phyloP scores from a whole-genome alignment of 2,113 vertebrate genomes.

The Rhea americana region DNA sequence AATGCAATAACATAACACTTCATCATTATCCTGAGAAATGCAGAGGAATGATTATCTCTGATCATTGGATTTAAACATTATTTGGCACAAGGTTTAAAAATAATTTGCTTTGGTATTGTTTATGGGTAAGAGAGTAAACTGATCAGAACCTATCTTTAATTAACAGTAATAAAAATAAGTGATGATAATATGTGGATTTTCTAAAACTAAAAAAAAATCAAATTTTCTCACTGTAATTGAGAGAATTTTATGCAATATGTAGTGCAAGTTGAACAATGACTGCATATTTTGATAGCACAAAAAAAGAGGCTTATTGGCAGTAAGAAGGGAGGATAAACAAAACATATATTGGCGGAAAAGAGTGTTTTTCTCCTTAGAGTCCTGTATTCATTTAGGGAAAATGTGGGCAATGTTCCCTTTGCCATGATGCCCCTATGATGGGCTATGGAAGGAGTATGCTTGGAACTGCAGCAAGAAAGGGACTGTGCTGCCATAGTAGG shows the following conservation, averaged over 20 bases:
- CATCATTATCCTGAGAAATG: neutral
- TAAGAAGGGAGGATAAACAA: neutral
- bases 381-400: neutral
- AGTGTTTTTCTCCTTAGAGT: neutral
- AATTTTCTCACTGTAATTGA: neutral
- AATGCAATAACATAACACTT: neutral
- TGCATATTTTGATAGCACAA: neutral
- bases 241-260: neutral
- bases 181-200: neutral
- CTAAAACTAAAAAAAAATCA: neutral
- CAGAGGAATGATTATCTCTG: neutral
- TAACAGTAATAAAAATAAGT: neutral
- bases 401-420: neutral
- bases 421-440: neutral
- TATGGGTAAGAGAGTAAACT: neutral
- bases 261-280: neutral
- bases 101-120: neutral
- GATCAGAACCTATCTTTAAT: neutral
- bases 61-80: neutral
- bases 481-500: neutral
- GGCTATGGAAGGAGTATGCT: neutral
- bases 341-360: rapidly evolving
- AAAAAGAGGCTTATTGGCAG: neutral
- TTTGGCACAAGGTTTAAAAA: neutral
- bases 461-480: neutral